Conservation (phyloP, 2,888 invertebrate species). For the Scrobipalpa costella region DNA sequence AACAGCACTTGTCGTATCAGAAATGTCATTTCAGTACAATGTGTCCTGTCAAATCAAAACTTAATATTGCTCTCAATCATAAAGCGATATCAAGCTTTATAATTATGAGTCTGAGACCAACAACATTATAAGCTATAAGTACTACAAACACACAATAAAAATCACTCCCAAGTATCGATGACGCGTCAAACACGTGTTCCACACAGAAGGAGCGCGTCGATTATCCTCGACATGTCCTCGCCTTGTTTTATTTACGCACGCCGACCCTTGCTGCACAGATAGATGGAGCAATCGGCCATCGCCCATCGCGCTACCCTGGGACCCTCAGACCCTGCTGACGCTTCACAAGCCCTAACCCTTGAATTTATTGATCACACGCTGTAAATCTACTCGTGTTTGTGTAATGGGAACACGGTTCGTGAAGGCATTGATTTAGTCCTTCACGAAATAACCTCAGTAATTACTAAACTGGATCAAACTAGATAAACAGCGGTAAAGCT, state of each 20-base stretch:
- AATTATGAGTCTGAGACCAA: too few species aligned
- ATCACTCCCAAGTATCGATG: not conserved
- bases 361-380: slow-evolving; percentile 73
- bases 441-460: slow-evolving; percentile 36
- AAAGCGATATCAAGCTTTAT: too few species aligned
- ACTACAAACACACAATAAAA: too few species aligned
- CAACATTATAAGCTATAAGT: too few species aligned
- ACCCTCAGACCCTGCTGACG: slow-evolving; percentile 68
- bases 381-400: slow-evolving; percentile 68
- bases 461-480: slow-evolving; percentile 43
- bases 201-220: slow-evolving; percentile 33
- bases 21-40: too few species aligned
- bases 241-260: slow-evolving; percentile 66
- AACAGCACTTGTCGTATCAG: too few species aligned
- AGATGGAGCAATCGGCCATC: slow-evolving; percentile 72
- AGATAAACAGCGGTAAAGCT: slow-evolving; percentile 37
- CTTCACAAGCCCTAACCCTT: slow-evolving; percentile 55
- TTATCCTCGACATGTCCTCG: too few species aligned
- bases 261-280: slow-evolving; percentile 55
- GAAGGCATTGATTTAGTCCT: slow-evolving; percentile 34
- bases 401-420: slow-evolving; percentile 45
- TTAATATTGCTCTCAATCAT: too few species aligned
- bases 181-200: not conserved
- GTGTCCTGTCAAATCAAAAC: too few species aligned
- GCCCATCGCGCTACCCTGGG: slow-evolving; percentile 28